These are phyloP conservation scores for Cranoglanis bouderius DNA, from an alignment of 2,113 vertebrate genomes.

Conservation along the genomic window DNA sequence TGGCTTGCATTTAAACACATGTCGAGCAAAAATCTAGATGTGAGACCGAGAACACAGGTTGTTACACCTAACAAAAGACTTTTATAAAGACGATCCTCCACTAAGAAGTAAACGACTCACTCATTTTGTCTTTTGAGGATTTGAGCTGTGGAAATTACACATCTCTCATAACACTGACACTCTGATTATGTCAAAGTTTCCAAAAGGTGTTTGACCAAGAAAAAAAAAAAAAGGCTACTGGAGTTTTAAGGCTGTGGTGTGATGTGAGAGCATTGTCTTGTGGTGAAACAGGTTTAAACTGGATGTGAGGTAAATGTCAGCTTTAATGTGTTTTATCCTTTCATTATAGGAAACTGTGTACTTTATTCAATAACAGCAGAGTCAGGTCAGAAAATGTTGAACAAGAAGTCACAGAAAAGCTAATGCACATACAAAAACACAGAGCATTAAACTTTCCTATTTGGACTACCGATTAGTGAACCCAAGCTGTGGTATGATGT, in stretches of 20 bases:
- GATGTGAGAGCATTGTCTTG: conserved; percentile 63
- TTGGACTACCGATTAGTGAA: background rate
- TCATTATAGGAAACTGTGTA: conserved; percentile 1
- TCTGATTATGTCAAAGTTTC: background rate
- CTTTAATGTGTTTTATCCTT: conserved; percentile 68
- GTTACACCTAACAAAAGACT: background rate
- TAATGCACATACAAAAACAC: background rate
- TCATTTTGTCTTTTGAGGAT: background rate
- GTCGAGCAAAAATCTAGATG: background rate
- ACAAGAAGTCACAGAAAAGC: background rate
- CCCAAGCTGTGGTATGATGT: background rate
- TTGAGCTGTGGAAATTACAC: background rate
- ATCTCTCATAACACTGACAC: background rate
- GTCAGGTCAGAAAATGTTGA: conserved; percentile 3
- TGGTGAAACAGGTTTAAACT: conserved; percentile 73
- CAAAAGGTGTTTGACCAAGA: background rate
- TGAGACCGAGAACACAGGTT: too few species aligned
- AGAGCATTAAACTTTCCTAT: background rate
- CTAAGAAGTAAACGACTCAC: background rate
- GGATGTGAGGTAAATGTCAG: conserved; percentile 71
- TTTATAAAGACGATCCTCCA: background rate
- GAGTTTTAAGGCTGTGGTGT: background rate
- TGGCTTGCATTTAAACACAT: background rate
- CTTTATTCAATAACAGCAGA: conserved; percentile 8
- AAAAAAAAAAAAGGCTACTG: background rate